Base-by-base conservation (phyloP, 2,888 invertebrate species). In the Orgyia antiqua region DNA sequence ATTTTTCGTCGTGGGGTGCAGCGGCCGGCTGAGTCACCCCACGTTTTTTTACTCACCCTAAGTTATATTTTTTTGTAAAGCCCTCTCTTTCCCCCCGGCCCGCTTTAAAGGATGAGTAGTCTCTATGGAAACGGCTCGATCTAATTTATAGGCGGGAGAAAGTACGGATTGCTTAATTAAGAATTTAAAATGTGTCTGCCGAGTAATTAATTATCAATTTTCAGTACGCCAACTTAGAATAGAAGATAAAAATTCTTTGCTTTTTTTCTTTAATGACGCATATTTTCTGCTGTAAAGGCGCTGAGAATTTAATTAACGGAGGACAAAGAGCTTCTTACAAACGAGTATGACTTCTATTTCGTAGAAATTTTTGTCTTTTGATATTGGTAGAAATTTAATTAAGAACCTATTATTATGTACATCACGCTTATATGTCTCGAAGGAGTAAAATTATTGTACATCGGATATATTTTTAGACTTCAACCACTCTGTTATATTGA, bases 21-120 rank as follows among this genome's bases (percentile, higher is more conserved):
- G 74, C 84, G 86, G 84, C 83, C 84, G 87, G 86, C 80, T 84
- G 84, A 86, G 80, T 87, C 87, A 87, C 87, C 87, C 87, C 86
- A 83, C 84, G 84, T 79, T 79, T 84, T 87, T 86, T 87, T 87
- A 84, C 86, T 86, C 87, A 86, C 87, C 87, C 87, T 86, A 84
- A 86, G 84, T 84, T 87, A 86, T 87, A 87, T 87, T 87, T 87
- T 87, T 84, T 8, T 23, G 75, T 76, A 74, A 80, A 84, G 74
- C 70, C 75, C 77, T 10, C 52, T 38, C 65, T 55, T 57, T 56
- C 51, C 65, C 74, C 72, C 67, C 68, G 71, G 76, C 78, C 79
- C 83, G 86, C 80, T 86, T 86, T 86, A 86, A 84, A 86, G 86
- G 86, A 86, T 86, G 86, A 86, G 84, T 83, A 86, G 86, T 86